Evolutionary conservation across 2,797 vertebrate species (phyloP).

Genomic region (Onychomys leucogaster): DNA sequence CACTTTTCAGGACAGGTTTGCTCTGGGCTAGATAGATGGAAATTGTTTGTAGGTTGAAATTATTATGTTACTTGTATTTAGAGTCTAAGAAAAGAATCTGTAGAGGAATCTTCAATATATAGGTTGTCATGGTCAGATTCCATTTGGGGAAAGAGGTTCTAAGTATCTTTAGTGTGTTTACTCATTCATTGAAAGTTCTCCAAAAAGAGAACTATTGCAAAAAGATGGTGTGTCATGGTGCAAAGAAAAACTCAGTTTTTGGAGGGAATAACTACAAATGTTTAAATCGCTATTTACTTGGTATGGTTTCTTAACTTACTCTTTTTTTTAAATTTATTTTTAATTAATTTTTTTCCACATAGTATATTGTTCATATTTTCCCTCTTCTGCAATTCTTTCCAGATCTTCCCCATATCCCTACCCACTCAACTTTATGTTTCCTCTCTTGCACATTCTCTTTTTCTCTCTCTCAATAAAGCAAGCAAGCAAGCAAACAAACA

Average conservation of each 20-base stretch:
- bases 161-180: constrained; percentile 78
- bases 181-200: constrained; percentile 64
- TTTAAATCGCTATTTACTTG: constrained; percentile 60
- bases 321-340: too few relatives aligned
- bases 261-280: too few relatives aligned
- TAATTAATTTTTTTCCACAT: too few relatives aligned
- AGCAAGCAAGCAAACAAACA: too few relatives aligned
- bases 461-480: too few relatives aligned
- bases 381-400: too few relatives aligned
- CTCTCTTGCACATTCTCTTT: too few relatives aligned
- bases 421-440: too few relatives aligned
- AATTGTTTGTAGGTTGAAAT: too few relatives aligned
- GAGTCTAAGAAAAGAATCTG: constrained; percentile 76
- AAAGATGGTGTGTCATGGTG: constrained; percentile 77
- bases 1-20: constrained; percentile 73
- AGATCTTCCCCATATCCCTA: too few relatives aligned
- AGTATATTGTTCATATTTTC: too few relatives aligned
- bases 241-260: constrained; percentile 84
- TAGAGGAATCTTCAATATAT: background rate
- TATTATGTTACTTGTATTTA: constrained; percentile 49
- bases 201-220: constrained; percentile 24
- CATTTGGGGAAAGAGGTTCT: constrained; percentile 58
- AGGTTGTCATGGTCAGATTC: too few relatives aligned
- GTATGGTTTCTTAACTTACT: constrained; percentile 77
- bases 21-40: constrained; percentile 21